Base-by-base conservation (phyloP, 2,113 vertebrate species). In the Notarius lentiginosus region DNA sequence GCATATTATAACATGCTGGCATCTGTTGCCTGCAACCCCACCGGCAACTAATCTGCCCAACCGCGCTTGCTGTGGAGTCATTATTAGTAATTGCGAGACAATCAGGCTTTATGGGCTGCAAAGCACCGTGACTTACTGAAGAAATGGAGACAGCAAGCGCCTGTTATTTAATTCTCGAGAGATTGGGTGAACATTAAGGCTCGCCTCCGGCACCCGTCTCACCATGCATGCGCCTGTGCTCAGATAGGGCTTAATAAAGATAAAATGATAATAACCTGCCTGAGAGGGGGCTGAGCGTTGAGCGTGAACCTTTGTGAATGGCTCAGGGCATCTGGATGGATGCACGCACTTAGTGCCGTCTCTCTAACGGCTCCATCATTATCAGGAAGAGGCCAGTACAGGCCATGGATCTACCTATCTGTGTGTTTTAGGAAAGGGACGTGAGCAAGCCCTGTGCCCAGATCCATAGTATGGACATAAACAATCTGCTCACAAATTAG, bases 41-140 rank as follows among this genome's bases (percentile, higher is more conserved):
- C 88, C 87, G 88, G 89, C 90, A 90, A 92, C 93, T 93, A 94
- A 94, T 94, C 93, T 94, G 89, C 87, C 89, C 90, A 91, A 90
- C 92, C 91, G 90, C 91, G 91, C 92, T 90, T 92, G 83, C 92
- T 7, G 83, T 92, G 89, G 92, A 92, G 90, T 94, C 93, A 94
- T 95, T 95, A 95, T 94, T 94, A 93, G 91, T 94, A 94, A 95
- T 95, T 94, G 94, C 93, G 91, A 95, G 94, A 95, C 94, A 95
- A 95, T 95, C 94, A 95, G 93, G 91, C 92, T 95, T 95, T 95
- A 95, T 95, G 92, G 92, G 92, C 93, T 92, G 93, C 90, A 92
- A 94, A 91, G 77, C 86, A 51, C 83, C 86, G 68, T 84, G 89
- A 82, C 83, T 82, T 82, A 86, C 70, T 87, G 90, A 91, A 90